These are phyloP conservation scores for Ptilodon capucinus DNA, from an alignment of 2,888 invertebrate genomes.

Conservation along the genomic window DNA sequence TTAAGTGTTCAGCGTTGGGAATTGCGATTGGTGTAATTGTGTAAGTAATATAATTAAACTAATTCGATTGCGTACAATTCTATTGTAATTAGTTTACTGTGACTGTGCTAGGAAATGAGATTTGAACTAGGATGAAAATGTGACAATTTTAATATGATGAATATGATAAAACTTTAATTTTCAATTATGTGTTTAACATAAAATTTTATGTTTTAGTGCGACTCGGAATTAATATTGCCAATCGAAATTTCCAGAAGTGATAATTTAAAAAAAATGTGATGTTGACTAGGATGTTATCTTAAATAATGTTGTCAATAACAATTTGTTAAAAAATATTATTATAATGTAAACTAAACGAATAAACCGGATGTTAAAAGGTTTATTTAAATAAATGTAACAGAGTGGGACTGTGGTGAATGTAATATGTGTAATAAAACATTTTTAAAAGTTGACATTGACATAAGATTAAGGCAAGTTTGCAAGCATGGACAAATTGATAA, in stretches of 20 bases:
- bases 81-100: not conserved
- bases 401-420: not conserved
- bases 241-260: slow-evolving; percentile 34
- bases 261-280: slow-evolving; percentile 76
- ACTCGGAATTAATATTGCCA: not conserved
- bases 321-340: slow-evolving; percentile 70
- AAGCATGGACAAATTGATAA: slow-evolving; percentile 16
- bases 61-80: not conserved
- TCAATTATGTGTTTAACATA: too few species aligned
- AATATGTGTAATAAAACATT: not conserved
- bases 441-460: not conserved
- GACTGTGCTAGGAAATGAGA: too few species aligned
- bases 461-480: slow-evolving; percentile 5
- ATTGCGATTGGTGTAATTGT: slow-evolving; percentile 15
- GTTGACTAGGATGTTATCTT: slow-evolving; percentile 65
- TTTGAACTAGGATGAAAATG: too few species aligned
- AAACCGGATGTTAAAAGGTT: not conserved
- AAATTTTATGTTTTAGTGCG: not conserved
- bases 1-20: slow-evolving; percentile 26
- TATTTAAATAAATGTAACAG: not conserved
- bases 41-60: not conserved
- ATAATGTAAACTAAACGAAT: slow-evolving; percentile 4
- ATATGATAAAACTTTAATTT: too few species aligned
- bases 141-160: not conserved
- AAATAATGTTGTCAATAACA: slow-evolving; percentile 67